These are phyloP conservation scores for Ischnura elegans DNA, from an alignment of 2,888 invertebrate species.

Conservation along the genomic window DNA sequence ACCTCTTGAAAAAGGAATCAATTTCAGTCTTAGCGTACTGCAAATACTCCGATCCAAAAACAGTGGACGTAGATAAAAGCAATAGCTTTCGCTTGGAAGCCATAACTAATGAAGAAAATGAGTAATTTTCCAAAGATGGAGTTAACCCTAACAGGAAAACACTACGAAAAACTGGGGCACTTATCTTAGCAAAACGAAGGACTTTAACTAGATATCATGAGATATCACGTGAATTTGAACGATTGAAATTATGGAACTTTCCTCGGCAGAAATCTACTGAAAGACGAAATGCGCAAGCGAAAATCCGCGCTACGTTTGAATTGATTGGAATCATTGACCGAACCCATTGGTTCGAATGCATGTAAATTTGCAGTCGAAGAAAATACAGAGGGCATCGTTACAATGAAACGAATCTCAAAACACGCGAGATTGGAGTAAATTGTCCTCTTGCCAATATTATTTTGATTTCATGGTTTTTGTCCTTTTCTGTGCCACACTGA, in stretches of 20 bases:
- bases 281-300: not conserved
- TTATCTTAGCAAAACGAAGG: too few relatives aligned
- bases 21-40: slow-evolving; percentile 85
- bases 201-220: not conserved
- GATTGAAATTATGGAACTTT: not conserved
- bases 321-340: not conserved
- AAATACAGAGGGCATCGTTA: too few relatives aligned
- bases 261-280: not conserved
- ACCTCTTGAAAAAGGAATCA: slow-evolving; percentile 82
- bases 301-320: not conserved
- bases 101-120: not conserved
- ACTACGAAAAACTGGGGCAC: not conserved
- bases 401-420: too few relatives aligned
- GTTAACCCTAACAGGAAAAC: not conserved
- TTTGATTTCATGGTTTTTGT: too few relatives aligned
- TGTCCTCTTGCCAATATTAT: too few relatives aligned
- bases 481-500: too few relatives aligned
- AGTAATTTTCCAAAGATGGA: not conserved
- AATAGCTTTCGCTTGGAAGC: slow-evolving; percentile 79
- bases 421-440: too few relatives aligned
- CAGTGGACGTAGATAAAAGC: slow-evolving; percentile 85
- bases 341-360: too few relatives aligned
- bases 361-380: too few relatives aligned
- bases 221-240: not conserved
- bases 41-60: slow-evolving; percentile 84